These are phyloP conservation scores for Drosophila ohnishii DNA, from an alignment of 1,140 invertebrate species.

Conservation along the genomic window DNA sequence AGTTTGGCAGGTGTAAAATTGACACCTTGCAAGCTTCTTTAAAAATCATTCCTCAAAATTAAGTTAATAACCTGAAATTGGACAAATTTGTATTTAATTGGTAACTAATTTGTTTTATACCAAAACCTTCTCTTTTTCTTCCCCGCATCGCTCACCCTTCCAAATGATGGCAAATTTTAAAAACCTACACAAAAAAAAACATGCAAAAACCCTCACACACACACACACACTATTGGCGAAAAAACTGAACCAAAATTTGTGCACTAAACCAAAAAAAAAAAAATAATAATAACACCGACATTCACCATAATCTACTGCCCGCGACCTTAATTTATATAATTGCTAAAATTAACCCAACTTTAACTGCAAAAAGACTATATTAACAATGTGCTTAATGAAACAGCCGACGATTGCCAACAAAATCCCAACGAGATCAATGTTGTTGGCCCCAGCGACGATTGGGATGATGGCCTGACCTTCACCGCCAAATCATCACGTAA, in stretches of 20 bases:
- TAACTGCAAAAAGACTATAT: slow-evolving; percentile 87
- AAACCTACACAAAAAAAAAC: slow-evolving; percentile 2
- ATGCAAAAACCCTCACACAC: slow-evolving; percentile 2
- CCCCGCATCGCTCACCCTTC: slow-evolving; percentile 36
- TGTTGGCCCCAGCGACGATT: slow-evolving; percentile 85
- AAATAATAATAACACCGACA: slow-evolving; percentile 17
- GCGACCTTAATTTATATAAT: slow-evolving; percentile 16
- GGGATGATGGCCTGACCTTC: slow-evolving; percentile 93
- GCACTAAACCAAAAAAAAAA: slow-evolving; percentile 18
- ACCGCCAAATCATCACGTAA: slow-evolving; percentile 92
- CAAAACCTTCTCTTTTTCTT: slow-evolving; percentile 59
- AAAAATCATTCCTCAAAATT: slow-evolving; percentile 1
- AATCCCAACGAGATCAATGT: slow-evolving; percentile 81
- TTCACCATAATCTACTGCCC: slow-evolving; percentile 12
- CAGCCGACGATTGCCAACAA: slow-evolving; percentile 84
- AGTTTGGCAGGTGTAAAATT: neutral
- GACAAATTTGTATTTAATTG: slow-evolving; percentile 32
- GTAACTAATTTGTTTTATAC: slow-evolving; percentile 60
- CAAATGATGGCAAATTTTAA: slow-evolving; percentile 28
- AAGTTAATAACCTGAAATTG: neutral
- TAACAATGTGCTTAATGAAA: slow-evolving; percentile 90
- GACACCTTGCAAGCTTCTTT: neutral
- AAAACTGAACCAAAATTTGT: slow-evolving; percentile 28
- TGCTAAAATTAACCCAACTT: slow-evolving; percentile 12
- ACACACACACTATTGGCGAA: slow-evolving; percentile 33